These are phyloP conservation scores for Puntigrus tetrazona DNA, from an alignment of 2,113 vertebrate genomes.

Conservation along the genomic window DNA sequence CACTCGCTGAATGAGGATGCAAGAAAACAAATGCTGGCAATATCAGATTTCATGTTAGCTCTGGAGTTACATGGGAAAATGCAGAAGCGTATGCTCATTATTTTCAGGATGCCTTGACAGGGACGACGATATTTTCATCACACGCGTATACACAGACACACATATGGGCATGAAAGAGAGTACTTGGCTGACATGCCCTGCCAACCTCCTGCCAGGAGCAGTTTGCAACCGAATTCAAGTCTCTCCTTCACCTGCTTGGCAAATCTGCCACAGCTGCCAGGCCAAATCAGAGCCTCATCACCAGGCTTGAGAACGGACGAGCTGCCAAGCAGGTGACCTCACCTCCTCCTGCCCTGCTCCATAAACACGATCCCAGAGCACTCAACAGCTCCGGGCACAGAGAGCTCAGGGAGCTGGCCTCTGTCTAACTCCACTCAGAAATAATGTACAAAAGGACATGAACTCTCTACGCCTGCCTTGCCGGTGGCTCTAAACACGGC, in stretches of 20 bases:
- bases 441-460: slow-evolving; percentile 40
- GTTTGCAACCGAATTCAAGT: slow-evolving; percentile 25
- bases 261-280: slow-evolving; percentile 32
- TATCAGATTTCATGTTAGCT: slow-evolving; percentile 9
- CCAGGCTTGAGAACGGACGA: background rate
- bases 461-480: slow-evolving; percentile 22
- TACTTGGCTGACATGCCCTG: background rate
- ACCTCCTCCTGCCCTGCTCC: slow-evolving; percentile 29
- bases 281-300: slow-evolving; percentile 10
- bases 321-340: slow-evolving; percentile 32
- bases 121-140: slow-evolving; percentile 23
- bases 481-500: slow-evolving; percentile 11
- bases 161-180: slow-evolving; percentile 15
- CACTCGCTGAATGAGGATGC: background rate
- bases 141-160: background rate
- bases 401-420: slow-evolving; percentile 31
- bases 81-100: background rate
- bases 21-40: background rate
- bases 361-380: slow-evolving; percentile 23
- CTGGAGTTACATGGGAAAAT: background rate
- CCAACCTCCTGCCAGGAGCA: slow-evolving; percentile 20
- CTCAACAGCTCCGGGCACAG: background rate
- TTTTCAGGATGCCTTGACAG: background rate
- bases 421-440: slow-evolving; percentile 39
- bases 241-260: slow-evolving; percentile 34